A percentile compares a stretch with the other conserved stretches of the same genome.
phyloP scores from a whole-genome alignment of 2,797 vertebrate species.

The Lophius americanus region DNA sequence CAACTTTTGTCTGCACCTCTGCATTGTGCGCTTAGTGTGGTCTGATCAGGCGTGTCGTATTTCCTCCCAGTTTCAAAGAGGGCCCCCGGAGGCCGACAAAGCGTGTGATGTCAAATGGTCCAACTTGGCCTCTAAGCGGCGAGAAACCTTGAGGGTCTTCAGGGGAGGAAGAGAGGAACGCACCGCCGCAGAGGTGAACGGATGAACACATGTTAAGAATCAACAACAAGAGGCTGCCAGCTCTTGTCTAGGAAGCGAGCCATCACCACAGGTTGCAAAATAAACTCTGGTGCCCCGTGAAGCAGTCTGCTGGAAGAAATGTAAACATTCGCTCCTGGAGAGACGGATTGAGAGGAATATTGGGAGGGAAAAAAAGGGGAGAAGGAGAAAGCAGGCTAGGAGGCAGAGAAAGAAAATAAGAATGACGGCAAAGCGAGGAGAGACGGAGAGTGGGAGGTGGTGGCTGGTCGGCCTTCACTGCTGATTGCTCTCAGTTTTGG shows the following conservation, averaged over 20 bases:
- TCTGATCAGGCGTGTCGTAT: conserved; percentile 58
- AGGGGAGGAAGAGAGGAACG: conserved; percentile 32
- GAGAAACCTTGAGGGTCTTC: conserved; percentile 67
- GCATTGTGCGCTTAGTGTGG: conserved; percentile 22
- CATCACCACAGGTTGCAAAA: conserved; percentile 86
- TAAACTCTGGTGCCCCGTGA: conserved; percentile 81
- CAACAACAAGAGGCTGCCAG: conserved; percentile 81
- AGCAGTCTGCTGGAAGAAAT: conserved; percentile 80
- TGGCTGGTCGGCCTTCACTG: conserved; percentile 41
- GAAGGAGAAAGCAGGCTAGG: conserved; percentile 27
- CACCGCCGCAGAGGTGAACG: conserved; percentile 72
- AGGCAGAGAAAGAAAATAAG: conserved; percentile 53
- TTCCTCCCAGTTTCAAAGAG: conserved; percentile 69
- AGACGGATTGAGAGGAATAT: conserved; percentile 49
- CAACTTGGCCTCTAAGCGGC: conserved; percentile 67
- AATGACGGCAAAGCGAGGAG: conserved; percentile 39
- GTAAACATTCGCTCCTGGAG: conserved; percentile 76
- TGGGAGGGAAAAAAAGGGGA: conserved; percentile 31
- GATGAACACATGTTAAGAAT: conserved; percentile 85
- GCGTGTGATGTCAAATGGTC: conserved; percentile 70
- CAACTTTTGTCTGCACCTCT: conserved; percentile 13
- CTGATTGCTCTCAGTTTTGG: conserved; percentile 53
- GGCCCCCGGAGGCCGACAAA: conserved; percentile 65
- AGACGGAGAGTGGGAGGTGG: conserved; percentile 41
- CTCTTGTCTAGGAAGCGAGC: conserved; percentile 81